These are phyloP conservation scores for Malurus cyaneus DNA, from an alignment of 2,113 vertebrate species.

Conservation along the genomic window DNA sequence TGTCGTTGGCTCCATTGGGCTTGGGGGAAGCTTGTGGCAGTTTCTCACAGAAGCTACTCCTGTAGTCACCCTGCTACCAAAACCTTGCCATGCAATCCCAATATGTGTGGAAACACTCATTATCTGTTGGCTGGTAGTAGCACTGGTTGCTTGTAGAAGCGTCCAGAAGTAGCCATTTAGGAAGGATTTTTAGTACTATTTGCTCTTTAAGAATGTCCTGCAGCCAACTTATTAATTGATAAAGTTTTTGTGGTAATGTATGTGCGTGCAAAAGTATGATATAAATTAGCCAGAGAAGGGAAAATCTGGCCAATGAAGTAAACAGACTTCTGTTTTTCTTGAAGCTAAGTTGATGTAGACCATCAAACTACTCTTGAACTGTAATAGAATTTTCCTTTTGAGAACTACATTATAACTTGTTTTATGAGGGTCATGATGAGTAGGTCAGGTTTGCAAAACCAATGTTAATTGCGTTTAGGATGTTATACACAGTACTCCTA, in stretches of 20 bases:
- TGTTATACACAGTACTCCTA: fast-evolving
- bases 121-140: background rate
- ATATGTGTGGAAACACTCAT: background rate
- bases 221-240: background rate
- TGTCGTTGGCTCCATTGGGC: background rate
- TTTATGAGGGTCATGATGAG: background rate
- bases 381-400: background rate
- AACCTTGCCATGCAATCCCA: background rate
- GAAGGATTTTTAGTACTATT: background rate
- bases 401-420: background rate
- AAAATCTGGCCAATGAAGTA: background rate
- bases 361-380: background rate
- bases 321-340: background rate
- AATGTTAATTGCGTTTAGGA: background rate
- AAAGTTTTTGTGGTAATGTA: background rate
- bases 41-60: background rate
- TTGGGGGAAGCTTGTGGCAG: background rate
- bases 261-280: background rate
- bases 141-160: background rate
- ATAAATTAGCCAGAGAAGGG: background rate
- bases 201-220: background rate
- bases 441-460: background rate
- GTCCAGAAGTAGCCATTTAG: background rate
- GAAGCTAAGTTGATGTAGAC: background rate
- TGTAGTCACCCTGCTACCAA: background rate